Conservation (phyloP, 2,797 vertebrate species). For the Rhinella marina region DNA sequence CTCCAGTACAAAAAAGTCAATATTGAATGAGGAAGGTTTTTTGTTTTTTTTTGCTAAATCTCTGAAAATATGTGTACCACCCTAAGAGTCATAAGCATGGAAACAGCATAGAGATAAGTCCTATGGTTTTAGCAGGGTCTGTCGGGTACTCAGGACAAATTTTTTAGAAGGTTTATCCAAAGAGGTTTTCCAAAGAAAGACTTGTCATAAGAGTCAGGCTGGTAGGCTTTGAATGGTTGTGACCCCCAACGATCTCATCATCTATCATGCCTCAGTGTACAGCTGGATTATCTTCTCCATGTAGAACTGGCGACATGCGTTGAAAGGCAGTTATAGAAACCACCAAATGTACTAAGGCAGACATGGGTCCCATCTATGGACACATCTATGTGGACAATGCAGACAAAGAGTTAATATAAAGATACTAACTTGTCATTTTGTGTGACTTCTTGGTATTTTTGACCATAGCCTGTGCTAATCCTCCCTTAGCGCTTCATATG, state of each 20-base stretch:
- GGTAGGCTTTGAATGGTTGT: neutral
- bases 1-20: too few species aligned
- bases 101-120: neutral
- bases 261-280: neutral
- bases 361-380: neutral
- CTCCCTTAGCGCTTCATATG: conserved; percentile 25
- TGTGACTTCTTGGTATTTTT: conserved; percentile 12
- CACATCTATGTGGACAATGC: neutral
- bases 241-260: neutral
- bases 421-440: neutral
- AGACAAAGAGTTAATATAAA: conserved; percentile 20
- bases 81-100: neutral
- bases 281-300: neutral
- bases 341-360: neutral
- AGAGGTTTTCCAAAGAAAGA: neutral
- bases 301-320: neutral
- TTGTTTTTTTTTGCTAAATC: too few species aligned
- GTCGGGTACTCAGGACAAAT: neutral
- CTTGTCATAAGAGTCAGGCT: neutral
- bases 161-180: neutral
- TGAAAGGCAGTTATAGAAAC: neutral
- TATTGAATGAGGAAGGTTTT: too few species aligned
- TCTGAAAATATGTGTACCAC: too few species aligned
- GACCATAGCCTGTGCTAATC: neutral
- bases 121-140: neutral